Conservation (phyloP, 2,888 invertebrate species). For the Nipponacmea schrenckii region DNA sequence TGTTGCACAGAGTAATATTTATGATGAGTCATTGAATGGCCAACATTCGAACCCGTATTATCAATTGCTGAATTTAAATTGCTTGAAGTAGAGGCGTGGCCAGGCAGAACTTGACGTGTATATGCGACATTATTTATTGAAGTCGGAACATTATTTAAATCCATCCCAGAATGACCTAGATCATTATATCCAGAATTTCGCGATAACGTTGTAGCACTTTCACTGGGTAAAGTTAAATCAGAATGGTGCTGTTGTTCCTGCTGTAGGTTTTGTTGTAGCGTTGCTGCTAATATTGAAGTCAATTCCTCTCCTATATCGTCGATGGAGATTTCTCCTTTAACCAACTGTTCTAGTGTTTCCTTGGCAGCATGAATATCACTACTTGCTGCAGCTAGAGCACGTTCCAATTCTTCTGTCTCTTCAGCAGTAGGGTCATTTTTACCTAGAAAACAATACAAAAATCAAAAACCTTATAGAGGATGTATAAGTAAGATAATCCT, state of each 20-base stretch:
- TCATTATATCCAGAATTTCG: neutral
- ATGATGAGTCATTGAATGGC: neutral
- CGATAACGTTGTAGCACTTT: slow-evolving; percentile 1
- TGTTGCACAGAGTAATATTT: neutral
- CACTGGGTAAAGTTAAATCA: neutral
- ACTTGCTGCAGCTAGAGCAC: slow-evolving; percentile 83
- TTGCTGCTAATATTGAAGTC: slow-evolving; percentile 31
- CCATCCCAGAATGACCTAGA: neutral
- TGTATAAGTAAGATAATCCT: too few species aligned
- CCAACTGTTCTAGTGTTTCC: slow-evolving; percentile 54
- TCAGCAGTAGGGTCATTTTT: slow-evolving; percentile 79
- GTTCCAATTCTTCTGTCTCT: slow-evolving; percentile 88
- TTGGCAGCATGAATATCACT: slow-evolving; percentile 60
- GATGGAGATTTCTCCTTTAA: slow-evolving; percentile 36
- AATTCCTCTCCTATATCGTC: slow-evolving; percentile 31
- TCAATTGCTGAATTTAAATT: neutral
- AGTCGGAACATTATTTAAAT: neutral
- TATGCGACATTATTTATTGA: neutral
- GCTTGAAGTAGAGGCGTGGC: neutral
- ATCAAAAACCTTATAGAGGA: too few species aligned
- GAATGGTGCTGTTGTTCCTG: neutral
- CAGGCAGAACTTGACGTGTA: neutral
- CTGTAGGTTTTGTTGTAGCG: slow-evolving; percentile 29
- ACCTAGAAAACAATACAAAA: slow-evolving; percentile 62
- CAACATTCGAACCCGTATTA: neutral